A percentile compares a stretch with the other conserved stretches of the same genome.
phyloP scores from a whole-genome alignment of 2,797 vertebrate species.

The Holocentrus rufus region DNA sequence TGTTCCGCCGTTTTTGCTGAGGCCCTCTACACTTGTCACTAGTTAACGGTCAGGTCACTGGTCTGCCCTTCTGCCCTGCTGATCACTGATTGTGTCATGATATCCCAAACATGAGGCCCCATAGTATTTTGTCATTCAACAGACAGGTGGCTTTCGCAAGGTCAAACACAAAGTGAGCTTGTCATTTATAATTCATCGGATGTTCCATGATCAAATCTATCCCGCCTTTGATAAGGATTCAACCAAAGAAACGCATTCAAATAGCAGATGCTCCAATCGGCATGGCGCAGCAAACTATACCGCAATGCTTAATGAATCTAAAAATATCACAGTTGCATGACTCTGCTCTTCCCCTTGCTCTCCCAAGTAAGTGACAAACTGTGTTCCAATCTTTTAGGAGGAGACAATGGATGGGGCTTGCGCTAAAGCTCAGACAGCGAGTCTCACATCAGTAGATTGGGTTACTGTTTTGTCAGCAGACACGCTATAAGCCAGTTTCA shows the following conservation, averaged over 20 bases:
- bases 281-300: slow-evolving; percentile 54
- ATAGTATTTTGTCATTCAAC: slow-evolving; percentile 63
- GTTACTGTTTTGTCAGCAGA: slow-evolving; percentile 77
- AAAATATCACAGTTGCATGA: slow-evolving; percentile 54
- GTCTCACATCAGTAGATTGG: slow-evolving; percentile 62
- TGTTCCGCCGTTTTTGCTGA: slow-evolving; percentile 1
- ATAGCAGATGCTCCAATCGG: slow-evolving; percentile 42
- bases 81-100: slow-evolving; percentile 65
- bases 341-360: slow-evolving; percentile 33
- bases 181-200: slow-evolving; percentile 79
- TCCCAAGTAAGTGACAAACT: slow-evolving; percentile 36
- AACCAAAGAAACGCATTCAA: slow-evolving; percentile 56
- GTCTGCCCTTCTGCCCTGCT: slow-evolving; percentile 46
- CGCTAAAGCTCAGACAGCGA: slow-evolving; percentile 56
- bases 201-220: slow-evolving; percentile 71
- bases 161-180: slow-evolving; percentile 69
- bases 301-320: slow-evolving; percentile 51
- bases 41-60: slow-evolving; percentile 44
- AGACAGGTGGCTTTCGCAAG: slow-evolving; percentile 70
- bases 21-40: slow-evolving; percentile 23
- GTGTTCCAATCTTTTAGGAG: slow-evolving; percentile 28
- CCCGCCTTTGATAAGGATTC: slow-evolving; percentile 59
- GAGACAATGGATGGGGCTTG: slow-evolving; percentile 50
- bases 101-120: slow-evolving; percentile 48
- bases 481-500: slow-evolving; percentile 59